Evolutionary conservation across 2,797 vertebrate genomes (phyloP).

Genomic region (Tympanoctomys barrerae): DNA sequence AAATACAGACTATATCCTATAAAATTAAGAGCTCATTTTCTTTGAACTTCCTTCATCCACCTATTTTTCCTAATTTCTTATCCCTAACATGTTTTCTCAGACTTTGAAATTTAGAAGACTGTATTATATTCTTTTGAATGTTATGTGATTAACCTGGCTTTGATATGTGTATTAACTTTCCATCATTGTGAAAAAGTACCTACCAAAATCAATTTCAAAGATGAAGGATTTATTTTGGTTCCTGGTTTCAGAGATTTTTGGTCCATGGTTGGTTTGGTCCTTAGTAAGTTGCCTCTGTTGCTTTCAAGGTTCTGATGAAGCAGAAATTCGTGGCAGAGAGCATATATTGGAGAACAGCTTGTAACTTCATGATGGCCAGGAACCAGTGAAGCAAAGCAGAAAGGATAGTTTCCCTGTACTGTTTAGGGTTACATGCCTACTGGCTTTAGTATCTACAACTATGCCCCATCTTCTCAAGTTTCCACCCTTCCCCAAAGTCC

Average conservation of each 20-base stretch:
- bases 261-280: not conserved
- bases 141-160: not conserved
- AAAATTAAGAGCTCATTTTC: not conserved
- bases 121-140: not conserved
- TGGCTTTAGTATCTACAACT: not conserved
- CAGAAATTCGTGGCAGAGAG: not conserved
- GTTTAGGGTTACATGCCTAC: no score
- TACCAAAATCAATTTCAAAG: not conserved
- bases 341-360: not conserved
- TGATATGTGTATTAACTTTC: not conserved
- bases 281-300: not conserved
- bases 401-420: not conserved
- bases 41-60: slow-evolving; percentile 9
- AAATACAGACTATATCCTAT: not conserved
- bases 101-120: slow-evolving; percentile 1
- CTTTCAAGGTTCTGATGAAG: not conserved
- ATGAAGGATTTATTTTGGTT: not conserved
- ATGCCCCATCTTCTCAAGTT: not conserved
- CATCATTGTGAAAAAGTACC: not conserved
- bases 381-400: not conserved
- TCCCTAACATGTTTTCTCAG: not conserved
- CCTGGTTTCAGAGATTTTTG: not conserved
- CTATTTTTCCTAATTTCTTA: not conserved
- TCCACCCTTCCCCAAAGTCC: not conserved
- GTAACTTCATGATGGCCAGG: not conserved